phyloP scores from a whole-genome alignment of 2,113 vertebrate genomes.

The Sminthopsis crassicaudata region DNA sequence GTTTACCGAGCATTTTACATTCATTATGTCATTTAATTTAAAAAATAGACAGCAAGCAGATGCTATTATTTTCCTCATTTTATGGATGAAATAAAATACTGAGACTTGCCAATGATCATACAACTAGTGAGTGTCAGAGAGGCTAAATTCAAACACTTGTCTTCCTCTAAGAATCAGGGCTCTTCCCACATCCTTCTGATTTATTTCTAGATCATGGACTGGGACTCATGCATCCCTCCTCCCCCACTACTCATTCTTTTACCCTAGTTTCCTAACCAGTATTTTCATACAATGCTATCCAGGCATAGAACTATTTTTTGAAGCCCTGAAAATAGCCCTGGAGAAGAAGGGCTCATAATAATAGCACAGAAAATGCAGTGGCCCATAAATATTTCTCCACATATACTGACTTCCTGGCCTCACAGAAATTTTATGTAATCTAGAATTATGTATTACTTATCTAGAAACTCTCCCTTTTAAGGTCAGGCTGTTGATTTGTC shows the following conservation, averaged over 20 bases:
- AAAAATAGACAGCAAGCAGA: neutral
- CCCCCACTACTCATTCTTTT: neutral
- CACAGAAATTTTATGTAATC: constrained; percentile 36
- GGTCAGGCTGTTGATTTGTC: constrained; percentile 57
- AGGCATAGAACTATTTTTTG: neutral
- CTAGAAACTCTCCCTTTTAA: constrained; percentile 64
- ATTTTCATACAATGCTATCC: constrained; percentile 30
- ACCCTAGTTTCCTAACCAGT: constrained; percentile 30
- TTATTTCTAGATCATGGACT: neutral
- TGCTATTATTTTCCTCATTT: neutral
- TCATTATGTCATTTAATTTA: neutral
- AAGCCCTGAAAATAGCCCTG: constrained; percentile 10
- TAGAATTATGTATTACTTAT: constrained; percentile 64
- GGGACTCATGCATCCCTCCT: constrained; percentile 18
- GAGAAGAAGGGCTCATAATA: constrained; percentile 27
- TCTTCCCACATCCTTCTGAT: neutral
- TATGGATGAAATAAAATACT: neutral
- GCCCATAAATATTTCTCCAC: constrained; percentile 35
- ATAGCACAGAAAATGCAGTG: constrained; percentile 35
- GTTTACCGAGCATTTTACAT: neutral
- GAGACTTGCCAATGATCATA: neutral
- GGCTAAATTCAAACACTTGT: neutral
- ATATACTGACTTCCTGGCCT: constrained; percentile 48
- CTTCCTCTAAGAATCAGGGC: neutral
- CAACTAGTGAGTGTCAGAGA: neutral